A percentile compares a stretch with the other conserved stretches of the same genome.
phyloP scores from a whole-genome alignment of 2,113 vertebrate species.

The Pollachius pollachius region DNA sequence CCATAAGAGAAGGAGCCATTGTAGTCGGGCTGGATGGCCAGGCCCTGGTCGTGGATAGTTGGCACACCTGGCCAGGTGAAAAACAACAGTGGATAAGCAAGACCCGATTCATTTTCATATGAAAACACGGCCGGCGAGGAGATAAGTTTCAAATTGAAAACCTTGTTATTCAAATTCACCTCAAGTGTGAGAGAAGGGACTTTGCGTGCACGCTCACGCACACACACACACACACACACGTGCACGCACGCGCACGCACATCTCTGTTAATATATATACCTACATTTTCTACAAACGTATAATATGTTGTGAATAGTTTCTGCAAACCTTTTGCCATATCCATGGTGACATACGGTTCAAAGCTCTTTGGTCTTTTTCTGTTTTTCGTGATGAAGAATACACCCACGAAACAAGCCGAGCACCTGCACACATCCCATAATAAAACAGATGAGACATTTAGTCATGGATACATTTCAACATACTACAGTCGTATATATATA shows the following conservation, averaged over 20 bases:
- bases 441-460: slow-evolving; percentile 1
- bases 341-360: slow-evolving; percentile 95
- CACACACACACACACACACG: too few relatives aligned
- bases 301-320: neutral
- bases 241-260: too few relatives aligned
- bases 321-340: slow-evolving; percentile 88
- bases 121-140: neutral
- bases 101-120: neutral
- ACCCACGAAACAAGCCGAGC: slow-evolving; percentile 84
- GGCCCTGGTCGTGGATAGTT: slow-evolving; percentile 87
- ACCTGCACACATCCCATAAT: slow-evolving; percentile 65
- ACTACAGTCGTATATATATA: neutral
- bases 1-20: slow-evolving; percentile 92
- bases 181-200: too few relatives aligned
- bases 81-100: neutral
- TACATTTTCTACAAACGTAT: neutral
- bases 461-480: neutral
- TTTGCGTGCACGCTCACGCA: too few relatives aligned
- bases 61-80: slow-evolving; percentile 78
- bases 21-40: slow-evolving; percentile 84
- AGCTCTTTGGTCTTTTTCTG: slow-evolving; percentile 80
- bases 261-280: neutral
- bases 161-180: too few relatives aligned
- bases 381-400: slow-evolving; percentile 90
- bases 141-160: too few relatives aligned